Evolutionary conservation across 2,113 vertebrate species (phyloP).

Genomic region (Pseudonaja textilis): DNA sequence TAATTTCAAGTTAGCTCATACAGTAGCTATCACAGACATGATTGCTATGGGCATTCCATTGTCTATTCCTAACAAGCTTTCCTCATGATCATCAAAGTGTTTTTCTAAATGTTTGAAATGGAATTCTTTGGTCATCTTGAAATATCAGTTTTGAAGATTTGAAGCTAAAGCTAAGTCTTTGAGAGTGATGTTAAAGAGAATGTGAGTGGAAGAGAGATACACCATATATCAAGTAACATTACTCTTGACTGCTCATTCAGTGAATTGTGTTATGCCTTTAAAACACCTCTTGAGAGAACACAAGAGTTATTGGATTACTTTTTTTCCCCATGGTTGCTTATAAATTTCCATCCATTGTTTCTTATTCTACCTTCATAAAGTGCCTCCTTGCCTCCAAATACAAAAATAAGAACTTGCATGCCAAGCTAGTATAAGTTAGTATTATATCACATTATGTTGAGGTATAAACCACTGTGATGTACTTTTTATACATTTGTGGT

Average conservation of each 20-base stretch:
- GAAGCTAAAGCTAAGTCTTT: neutral
- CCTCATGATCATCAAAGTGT: neutral
- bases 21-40: neutral
- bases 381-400: neutral
- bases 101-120: constrained; percentile 29
- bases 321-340: neutral
- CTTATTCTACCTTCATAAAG: too few relatives aligned
- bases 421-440: neutral
- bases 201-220: accelerated
- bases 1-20: neutral
- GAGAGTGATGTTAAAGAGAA: neutral
- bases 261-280: neutral
- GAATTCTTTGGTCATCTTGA: constrained; percentile 29
- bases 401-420: neutral
- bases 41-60: neutral
- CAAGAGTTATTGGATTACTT: neutral
- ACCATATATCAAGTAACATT: neutral
- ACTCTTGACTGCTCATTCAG: neutral
- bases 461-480: neutral
- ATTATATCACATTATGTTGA: neutral
- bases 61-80: constrained; percentile 10
- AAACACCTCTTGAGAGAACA: too few relatives aligned
- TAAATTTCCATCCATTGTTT: neutral
- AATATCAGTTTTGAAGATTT: constrained; percentile 15
- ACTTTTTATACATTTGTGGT: neutral